A percentile compares a stretch with the other conserved stretches of the same genome.
phyloP scores from a whole-genome alignment of 2,797 vertebrate species.

The Chloroceryle amazona region DNA sequence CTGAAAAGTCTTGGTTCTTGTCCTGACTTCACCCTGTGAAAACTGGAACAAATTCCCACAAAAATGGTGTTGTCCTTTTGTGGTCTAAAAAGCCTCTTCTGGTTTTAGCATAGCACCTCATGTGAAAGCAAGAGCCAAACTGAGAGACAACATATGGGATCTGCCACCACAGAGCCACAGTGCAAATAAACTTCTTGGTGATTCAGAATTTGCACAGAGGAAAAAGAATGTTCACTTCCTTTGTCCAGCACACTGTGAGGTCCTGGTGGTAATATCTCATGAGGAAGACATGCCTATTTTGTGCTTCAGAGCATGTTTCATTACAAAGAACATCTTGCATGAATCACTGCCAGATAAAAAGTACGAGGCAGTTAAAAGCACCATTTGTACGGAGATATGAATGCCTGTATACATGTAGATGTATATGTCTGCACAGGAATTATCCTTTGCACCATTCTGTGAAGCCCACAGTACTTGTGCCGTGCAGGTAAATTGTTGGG shows the following conservation, averaged over 20 bases:
- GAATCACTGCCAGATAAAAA: background rate
- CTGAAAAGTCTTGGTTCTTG: background rate
- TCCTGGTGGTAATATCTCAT: background rate
- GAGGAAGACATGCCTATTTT: background rate
- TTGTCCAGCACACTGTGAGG: background rate
- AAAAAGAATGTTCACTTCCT: background rate
- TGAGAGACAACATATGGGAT: background rate
- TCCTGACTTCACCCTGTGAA: background rate
- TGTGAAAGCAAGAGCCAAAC: background rate
- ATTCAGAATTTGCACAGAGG: background rate
- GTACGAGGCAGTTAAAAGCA: background rate
- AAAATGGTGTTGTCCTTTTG: background rate
- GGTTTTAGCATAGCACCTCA: fast-evolving
- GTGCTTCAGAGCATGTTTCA: conserved; percentile 10
- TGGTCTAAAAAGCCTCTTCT: background rate
- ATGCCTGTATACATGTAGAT: background rate
- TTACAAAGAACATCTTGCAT: background rate
- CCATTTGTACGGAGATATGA: background rate
- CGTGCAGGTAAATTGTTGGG: background rate
- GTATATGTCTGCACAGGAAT: background rate
- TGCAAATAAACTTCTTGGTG: background rate
- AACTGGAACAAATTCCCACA: fast-evolving
- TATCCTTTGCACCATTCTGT: background rate
- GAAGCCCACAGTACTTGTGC: background rate
- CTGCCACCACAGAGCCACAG: background rate